phyloP scores from a whole-genome alignment of 2,113 vertebrate species.

The Rhabdornis inornatus region DNA sequence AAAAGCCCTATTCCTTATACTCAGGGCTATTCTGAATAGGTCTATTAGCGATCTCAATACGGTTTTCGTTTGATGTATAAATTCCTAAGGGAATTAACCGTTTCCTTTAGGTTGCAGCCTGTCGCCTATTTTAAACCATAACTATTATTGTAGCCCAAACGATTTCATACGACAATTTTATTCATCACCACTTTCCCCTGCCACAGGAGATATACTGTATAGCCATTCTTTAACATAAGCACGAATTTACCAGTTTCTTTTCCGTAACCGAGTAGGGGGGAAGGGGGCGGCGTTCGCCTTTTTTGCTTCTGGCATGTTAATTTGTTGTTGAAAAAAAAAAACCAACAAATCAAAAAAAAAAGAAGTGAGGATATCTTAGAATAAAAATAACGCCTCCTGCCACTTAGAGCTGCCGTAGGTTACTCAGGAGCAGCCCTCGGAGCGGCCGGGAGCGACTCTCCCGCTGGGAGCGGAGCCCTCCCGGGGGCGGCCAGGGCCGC shows the following conservation, averaged over 20 bases:
- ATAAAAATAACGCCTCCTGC: neutral
- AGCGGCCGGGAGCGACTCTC: neutral
- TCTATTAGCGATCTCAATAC: neutral
- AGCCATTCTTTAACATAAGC: neutral
- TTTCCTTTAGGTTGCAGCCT: slow-evolving; percentile 23
- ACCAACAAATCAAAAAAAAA: too few relatives aligned
- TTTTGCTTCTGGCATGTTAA: neutral
- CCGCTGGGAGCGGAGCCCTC: neutral
- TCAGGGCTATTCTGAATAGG: neutral
- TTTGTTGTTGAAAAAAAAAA: neutral
- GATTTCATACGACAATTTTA: slow-evolving; percentile 1
- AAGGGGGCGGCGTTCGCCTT: neutral
- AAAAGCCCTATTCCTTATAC: slow-evolving; percentile 18
- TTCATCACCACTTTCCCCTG: neutral
- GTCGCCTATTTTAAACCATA: neutral
- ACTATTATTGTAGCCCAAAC: neutral
- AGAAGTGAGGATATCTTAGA: neutral
- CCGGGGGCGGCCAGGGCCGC: neutral
- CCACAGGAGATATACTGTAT: neutral
- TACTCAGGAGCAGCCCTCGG: neutral
- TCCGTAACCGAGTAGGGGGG: neutral
- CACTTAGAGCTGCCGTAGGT: neutral
- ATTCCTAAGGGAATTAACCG: slow-evolving; percentile 57
- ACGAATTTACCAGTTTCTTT: neutral
- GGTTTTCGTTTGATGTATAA: slow-evolving; percentile 60